Evolutionary conservation across 2,113 vertebrate species (phyloP).

Genomic region (Pseudorectes ferrugineus): DNA sequence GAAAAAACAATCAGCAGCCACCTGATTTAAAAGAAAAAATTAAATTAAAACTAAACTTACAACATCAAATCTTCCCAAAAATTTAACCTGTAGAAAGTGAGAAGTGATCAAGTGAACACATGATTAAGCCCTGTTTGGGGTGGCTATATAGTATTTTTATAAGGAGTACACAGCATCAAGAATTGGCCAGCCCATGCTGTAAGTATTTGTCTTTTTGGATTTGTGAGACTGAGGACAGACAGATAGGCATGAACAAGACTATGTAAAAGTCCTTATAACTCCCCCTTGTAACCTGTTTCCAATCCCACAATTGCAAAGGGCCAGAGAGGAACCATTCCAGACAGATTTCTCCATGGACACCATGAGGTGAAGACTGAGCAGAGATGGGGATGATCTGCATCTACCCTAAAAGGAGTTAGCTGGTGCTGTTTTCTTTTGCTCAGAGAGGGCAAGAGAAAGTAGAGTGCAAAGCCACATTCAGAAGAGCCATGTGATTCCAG

Average conservation of each 20-base stretch:
- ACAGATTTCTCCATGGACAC: background rate
- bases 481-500: background rate
- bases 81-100: background rate
- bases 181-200: background rate
- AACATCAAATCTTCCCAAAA: background rate
- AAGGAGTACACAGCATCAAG: background rate
- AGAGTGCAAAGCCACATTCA: background rate
- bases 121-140: background rate
- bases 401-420: background rate
- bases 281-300: background rate
- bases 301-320: background rate
- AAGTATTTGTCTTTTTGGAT: background rate
- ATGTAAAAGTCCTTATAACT: background rate
- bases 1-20: conserved; percentile 48
- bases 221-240: background rate
- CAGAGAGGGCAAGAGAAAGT: background rate
- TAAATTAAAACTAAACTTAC: background rate
- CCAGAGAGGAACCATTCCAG: background rate
- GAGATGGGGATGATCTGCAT: background rate
- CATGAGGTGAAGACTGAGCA: background rate
- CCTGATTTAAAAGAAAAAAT: conserved; percentile 37
- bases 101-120: background rate
- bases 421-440: background rate
- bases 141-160: background rate
- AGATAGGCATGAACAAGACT: background rate